A percentile compares a stretch with the other conserved stretches of the same genome.
Evolutionary conservation across 2,113 vertebrate genomes (phyloP).

Genomic region (Ciconia stormi): DNA sequence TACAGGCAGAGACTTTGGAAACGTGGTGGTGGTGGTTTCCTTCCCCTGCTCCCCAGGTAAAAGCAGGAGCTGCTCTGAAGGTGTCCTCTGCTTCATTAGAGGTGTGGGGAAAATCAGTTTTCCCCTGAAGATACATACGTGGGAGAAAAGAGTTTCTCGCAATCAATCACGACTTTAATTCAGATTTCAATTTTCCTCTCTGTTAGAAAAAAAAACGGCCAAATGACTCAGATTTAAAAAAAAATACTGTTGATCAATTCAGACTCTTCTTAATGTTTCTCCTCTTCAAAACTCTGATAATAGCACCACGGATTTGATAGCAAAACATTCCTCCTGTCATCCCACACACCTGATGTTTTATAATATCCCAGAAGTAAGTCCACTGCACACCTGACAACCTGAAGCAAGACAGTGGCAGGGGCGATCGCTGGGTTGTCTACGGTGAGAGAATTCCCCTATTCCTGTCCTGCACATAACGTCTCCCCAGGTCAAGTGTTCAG

Average conservation of each 20-base stretch:
- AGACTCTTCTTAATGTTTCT: not conserved
- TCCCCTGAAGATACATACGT: not conserved
- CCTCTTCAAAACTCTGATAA: not conserved
- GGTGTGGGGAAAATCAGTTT: not conserved
- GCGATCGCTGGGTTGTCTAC: fast-evolving
- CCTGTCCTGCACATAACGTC: not conserved
- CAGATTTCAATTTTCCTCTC: not conserved
- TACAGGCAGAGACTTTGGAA: not conserved
- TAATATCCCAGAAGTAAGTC: not conserved
- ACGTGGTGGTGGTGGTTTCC: not conserved
- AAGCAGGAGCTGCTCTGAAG: not conserved
- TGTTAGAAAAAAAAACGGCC: not conserved
- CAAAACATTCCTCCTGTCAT: not conserved
- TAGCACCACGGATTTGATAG: not conserved
- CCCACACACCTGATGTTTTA: not conserved
- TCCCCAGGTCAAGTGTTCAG: not conserved
- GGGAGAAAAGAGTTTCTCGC: not conserved
- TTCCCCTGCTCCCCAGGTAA: not conserved
- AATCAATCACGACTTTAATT: not conserved
- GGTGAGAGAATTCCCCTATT: not conserved
- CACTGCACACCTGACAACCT: not conserved
- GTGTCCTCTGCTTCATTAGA: not conserved
- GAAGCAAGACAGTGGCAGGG: not conserved
- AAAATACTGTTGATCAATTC: not conserved
- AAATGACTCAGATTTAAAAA: not conserved